These are phyloP conservation scores for Drosophila subobscura DNA, from an alignment of 1,140 invertebrate species.

Conservation along the genomic window DNA sequence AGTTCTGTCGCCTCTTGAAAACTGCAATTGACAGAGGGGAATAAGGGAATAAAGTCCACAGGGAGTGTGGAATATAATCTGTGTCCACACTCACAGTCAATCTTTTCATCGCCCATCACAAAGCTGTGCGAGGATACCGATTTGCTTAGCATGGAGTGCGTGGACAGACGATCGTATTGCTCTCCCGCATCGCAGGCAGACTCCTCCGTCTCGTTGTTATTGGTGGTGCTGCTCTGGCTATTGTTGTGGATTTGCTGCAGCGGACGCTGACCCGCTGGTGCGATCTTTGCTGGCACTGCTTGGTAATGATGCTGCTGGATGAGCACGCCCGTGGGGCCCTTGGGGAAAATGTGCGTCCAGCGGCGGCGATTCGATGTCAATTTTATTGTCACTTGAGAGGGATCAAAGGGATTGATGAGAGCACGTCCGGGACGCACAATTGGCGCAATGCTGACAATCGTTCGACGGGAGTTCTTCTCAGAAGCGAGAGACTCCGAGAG, in stretches of 20 bases:
- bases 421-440: slow-evolving; percentile 88
- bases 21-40: slow-evolving; percentile 30
- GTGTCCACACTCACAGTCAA: slow-evolving; percentile 53
- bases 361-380: slow-evolving; percentile 97
- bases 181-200: slow-evolving; percentile 33
- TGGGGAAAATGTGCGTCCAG: slow-evolving; percentile 99
- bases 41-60: neutral
- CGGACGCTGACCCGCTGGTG: slow-evolving; percentile 18
- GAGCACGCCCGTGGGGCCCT: slow-evolving; percentile 94
- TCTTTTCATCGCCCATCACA: slow-evolving; percentile 54
- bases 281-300: slow-evolving; percentile 86
- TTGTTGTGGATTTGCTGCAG: slow-evolving; percentile 26
- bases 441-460: slow-evolving; percentile 83
- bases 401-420: slow-evolving; percentile 98
- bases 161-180: slow-evolving; percentile 69
- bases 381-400: slow-evolving; percentile 97
- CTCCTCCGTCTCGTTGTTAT: slow-evolving; percentile 66
- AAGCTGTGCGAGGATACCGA: slow-evolving; percentile 53
- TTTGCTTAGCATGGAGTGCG: slow-evolving; percentile 53
- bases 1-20: slow-evolving; percentile 69
- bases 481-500: slow-evolving; percentile 83
- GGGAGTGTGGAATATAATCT: neutral
- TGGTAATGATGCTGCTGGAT: slow-evolving; percentile 98
- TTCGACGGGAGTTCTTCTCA: slow-evolving; percentile 69
- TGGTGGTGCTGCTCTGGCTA: slow-evolving; percentile 28